Percentiles rank a stretch among this genome's conserved stretches.
phyloP scores from a whole-genome alignment of 2,888 invertebrate genomes.

The Chaetoderma sp. region DNA sequence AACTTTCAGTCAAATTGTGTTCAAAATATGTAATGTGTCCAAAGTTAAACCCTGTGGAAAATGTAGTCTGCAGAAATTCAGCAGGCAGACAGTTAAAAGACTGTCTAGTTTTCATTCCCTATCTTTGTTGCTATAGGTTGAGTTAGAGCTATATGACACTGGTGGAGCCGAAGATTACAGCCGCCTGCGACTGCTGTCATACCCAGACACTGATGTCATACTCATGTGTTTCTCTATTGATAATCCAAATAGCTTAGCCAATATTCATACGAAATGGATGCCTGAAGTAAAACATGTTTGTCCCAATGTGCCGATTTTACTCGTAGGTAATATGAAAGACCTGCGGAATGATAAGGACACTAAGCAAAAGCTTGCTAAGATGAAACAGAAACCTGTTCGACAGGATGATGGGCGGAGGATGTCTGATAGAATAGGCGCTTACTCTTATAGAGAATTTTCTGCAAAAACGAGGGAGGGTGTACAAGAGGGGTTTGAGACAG shows the following conservation, averaged over 20 bases:
- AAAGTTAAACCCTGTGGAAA: no score
- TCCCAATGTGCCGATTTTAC: conserved; percentile 97
- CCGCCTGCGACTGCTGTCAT: conserved; percentile 90
- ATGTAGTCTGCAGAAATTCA: no score
- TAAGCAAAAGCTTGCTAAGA: conserved; percentile 83
- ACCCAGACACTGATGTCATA: conserved; percentile 98
- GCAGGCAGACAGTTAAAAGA: no score
- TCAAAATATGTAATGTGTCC: no score
- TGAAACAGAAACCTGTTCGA: conserved; percentile 98
- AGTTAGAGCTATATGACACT: conserved; percentile 84
- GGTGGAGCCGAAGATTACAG: conserved; percentile 98
- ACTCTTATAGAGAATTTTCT: conserved; percentile 98
- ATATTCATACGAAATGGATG: conserved; percentile 99
- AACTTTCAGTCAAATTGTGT: no score
- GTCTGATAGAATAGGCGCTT: conserved; percentile 98
- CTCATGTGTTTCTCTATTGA: conserved; percentile 99
- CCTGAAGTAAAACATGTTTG: conserved; percentile 94
- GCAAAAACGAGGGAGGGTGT: conserved; percentile 99
- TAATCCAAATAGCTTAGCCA: conserved; percentile 97
- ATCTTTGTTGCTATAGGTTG: conserved; percentile 57
- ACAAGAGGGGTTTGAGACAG: conserved; percentile 98
- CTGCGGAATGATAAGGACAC: conserved; percentile 93
- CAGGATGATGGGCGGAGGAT: conserved; percentile 96
- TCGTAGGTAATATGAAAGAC: conserved; percentile 96
- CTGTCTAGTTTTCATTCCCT: no score